Percentiles rank a stretch among this genome's conserved stretches.
phyloP scores from a whole-genome alignment of 2,113 vertebrate genomes.

The Rousettus leschenaultii region DNA sequence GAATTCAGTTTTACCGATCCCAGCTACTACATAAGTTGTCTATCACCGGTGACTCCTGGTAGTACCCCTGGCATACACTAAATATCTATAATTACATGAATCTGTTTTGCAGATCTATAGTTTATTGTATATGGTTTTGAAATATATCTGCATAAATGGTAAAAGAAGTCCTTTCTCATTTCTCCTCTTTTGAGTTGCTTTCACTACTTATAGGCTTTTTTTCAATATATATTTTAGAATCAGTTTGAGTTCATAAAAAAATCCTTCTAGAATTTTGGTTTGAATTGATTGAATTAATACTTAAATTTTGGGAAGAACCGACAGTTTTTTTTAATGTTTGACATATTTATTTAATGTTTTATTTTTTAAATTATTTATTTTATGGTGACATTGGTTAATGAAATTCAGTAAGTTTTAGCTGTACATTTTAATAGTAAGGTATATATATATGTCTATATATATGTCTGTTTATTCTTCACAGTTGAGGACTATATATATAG shows the following conservation, averaged over 20 bases:
- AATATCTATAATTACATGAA: neutral
- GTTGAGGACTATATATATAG: neutral
- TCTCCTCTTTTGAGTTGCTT: neutral
- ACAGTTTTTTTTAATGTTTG: neutral
- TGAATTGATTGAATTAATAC: conserved; percentile 8
- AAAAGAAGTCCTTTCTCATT: neutral
- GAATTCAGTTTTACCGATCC: neutral
- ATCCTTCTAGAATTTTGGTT: neutral
- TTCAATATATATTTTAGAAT: neutral
- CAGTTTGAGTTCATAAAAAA: neutral
- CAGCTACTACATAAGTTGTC: neutral
- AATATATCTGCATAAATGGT: neutral
- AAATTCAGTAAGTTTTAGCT: too few relatives aligned
- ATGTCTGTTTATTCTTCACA: neutral
- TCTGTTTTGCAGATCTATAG: neutral
- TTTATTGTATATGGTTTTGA: neutral
- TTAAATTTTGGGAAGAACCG: neutral
- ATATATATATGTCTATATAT: too few relatives aligned
- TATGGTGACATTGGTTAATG: too few relatives aligned
- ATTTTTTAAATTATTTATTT: too few relatives aligned
- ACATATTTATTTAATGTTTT: too few relatives aligned
- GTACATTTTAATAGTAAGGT: too few relatives aligned
- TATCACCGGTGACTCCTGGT: neutral
- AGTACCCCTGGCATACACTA: neutral
- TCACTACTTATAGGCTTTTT: neutral